Percentiles rank a stretch among this genome's conserved stretches.
phyloP scores from a whole-genome alignment of 1,140 invertebrate species.

The Lordiphosa stackelbergi region DNA sequence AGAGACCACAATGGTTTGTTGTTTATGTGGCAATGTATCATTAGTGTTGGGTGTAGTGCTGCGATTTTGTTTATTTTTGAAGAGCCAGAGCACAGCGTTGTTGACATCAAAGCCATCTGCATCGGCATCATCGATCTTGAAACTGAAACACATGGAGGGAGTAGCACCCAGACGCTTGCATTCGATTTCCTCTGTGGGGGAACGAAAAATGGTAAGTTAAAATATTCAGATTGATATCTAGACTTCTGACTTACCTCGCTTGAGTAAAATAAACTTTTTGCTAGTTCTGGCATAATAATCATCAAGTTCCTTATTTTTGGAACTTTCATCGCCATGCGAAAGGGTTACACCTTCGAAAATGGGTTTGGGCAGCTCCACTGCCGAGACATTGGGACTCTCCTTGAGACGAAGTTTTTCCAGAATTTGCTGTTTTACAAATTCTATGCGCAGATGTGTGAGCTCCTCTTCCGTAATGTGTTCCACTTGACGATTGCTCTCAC shows the following conservation, averaged over 20 bases:
- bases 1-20: conserved; percentile 86
- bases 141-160: conserved; percentile 84
- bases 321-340: conserved; percentile 80
- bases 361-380: conserved; percentile 82
- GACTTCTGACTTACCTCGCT: conserved; percentile 80
- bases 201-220: conserved; percentile 1
- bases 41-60: conserved; percentile 62
- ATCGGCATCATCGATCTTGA: conserved; percentile 83
- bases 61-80: conserved; percentile 81
- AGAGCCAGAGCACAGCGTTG: conserved; percentile 88
- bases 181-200: conserved; percentile 51
- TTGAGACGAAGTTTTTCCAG: conserved; percentile 86
- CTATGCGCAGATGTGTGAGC: conserved; percentile 82
- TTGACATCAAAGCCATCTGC: conserved; percentile 84
- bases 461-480: conserved; percentile 77
- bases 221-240: background rate
- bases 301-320: conserved; percentile 78
- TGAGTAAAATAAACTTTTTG: conserved; percentile 87
- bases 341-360: conserved; percentile 83
- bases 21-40: conserved; percentile 54
- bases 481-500: conserved; percentile 63
- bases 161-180: conserved; percentile 75
- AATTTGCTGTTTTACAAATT: conserved; percentile 90
- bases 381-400: conserved; percentile 82
- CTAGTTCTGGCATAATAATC: conserved; percentile 89